phyloP scores from a whole-genome alignment of 2,888 invertebrate species.

The Saturnia pavonia region DNA sequence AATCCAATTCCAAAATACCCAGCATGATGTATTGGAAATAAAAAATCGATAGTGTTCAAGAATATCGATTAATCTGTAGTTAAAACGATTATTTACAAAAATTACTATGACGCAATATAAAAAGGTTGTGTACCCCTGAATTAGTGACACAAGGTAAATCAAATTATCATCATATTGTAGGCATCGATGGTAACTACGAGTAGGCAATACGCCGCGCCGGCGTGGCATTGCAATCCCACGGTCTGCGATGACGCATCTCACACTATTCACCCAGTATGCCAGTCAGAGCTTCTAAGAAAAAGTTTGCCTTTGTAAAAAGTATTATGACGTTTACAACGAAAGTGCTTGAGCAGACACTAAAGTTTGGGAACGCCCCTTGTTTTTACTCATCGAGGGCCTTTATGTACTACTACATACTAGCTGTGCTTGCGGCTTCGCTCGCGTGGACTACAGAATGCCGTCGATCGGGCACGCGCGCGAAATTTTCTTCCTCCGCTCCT shows the following conservation, averaged over 20 bases:
- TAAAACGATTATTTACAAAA: too few relatives aligned
- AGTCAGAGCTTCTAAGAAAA: conserved; percentile 9
- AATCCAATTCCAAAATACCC: too few relatives aligned
- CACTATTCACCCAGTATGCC: background rate
- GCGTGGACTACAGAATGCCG: too few relatives aligned
- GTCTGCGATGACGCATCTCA: conserved; percentile 19
- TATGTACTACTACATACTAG: too few relatives aligned
- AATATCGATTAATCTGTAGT: too few relatives aligned
- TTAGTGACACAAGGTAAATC: conserved; percentile 14
- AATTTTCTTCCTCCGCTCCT: too few relatives aligned
- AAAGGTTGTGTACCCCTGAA: conserved; percentile 1
- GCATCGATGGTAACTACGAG: conserved; percentile 7
- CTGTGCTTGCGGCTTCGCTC: too few relatives aligned
- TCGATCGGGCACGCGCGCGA: too few relatives aligned
- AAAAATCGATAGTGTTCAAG: too few relatives aligned
- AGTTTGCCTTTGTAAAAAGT: conserved; percentile 5
- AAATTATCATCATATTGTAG: conserved; percentile 9
- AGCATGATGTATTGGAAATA: too few relatives aligned
- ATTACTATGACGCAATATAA: background rate
- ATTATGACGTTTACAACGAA: conserved; percentile 6
- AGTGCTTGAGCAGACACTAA: background rate
- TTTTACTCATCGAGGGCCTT: background rate
- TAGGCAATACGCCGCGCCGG: conserved; percentile 15
- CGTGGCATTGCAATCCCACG: conserved; percentile 19
- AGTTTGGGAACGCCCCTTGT: background rate